A percentile compares a stretch with the other conserved stretches of the same genome.
Conservation (phyloP, 2,888 invertebrate species). For the Protophormia terraenovae region DNA sequence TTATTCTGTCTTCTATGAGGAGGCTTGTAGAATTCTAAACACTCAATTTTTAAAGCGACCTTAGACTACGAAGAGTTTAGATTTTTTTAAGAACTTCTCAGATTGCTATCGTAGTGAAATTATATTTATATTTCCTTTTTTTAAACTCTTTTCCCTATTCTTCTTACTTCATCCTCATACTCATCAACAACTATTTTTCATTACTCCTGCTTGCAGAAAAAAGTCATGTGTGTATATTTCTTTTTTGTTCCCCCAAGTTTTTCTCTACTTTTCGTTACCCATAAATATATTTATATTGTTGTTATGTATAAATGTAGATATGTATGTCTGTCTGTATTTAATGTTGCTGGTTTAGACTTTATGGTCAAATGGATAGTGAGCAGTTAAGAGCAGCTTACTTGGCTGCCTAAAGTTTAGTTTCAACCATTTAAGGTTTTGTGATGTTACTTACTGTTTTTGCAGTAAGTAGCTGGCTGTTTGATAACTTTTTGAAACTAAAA, state of each 20-base stretch:
- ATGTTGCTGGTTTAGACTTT: too few relatives aligned
- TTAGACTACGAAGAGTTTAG: too few relatives aligned
- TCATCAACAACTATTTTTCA: slow-evolving; percentile 28
- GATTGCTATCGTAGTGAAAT: neutral
- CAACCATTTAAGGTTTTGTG: slow-evolving; percentile 65
- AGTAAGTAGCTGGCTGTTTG: neutral
- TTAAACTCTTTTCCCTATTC: neutral
- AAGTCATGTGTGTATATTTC: neutral
- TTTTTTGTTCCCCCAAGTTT: neutral
- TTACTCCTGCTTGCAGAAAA: neutral
- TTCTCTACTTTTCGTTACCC: slow-evolving; percentile 36
- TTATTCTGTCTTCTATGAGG: too few relatives aligned
- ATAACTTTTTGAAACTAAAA: slow-evolving; percentile 49
- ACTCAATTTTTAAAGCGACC: too few relatives aligned
- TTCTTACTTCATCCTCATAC: neutral
- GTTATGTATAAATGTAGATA: too few relatives aligned
- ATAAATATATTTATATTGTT: slow-evolving; percentile 58
- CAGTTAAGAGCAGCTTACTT: too few relatives aligned
- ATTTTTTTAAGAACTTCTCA: too few relatives aligned
- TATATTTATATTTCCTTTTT: neutral
- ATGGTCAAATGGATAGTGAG: too few relatives aligned
- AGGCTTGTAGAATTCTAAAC: too few relatives aligned
- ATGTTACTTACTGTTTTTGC: neutral
- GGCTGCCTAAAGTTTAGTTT: slow-evolving; percentile 42
- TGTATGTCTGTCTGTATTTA: too few relatives aligned